Evolutionary conservation across 2,797 vertebrate species (phyloP).

Genomic region (Scyliorhinus canicula): DNA sequence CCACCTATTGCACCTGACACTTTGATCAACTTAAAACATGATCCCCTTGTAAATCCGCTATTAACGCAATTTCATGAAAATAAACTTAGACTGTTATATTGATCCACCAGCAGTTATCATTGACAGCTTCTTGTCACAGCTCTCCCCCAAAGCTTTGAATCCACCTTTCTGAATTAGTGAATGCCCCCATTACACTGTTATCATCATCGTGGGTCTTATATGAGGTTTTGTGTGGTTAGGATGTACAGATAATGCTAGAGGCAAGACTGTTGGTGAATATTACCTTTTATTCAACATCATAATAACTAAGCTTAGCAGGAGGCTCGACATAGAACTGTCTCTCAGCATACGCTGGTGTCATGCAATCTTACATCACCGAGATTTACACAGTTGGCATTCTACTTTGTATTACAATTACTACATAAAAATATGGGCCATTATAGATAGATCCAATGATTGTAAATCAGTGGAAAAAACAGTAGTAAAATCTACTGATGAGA

Average conservation of each 20-base stretch:
- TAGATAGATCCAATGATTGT: not conserved
- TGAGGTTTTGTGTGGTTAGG: too few species aligned
- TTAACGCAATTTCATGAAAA: not conserved
- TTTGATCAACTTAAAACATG: not conserved
- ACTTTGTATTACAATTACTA: not conserved
- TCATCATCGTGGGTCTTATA: too few species aligned
- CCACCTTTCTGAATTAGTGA: not conserved
- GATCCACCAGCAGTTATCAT: not conserved
- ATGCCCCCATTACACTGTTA: not conserved
- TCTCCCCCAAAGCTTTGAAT: not conserved
- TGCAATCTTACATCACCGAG: too few species aligned
- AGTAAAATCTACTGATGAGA: not conserved
- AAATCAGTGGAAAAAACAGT: not conserved
- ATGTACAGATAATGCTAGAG: too few species aligned
- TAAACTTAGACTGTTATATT: not conserved
- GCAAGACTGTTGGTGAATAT: too few species aligned
- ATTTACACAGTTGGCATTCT: too few species aligned
- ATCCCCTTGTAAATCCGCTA: not conserved
- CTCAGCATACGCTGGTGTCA: too few species aligned
- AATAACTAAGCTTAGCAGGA: too few species aligned
- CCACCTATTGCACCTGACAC: not conserved
- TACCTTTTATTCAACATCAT: too few species aligned
- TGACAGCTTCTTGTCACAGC: not conserved
- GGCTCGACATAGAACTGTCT: too few species aligned
- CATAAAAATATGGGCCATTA: not conserved